Evolutionary conservation across 2,888 invertebrate genomes (phyloP).

Genomic region (Willowsia nigromaculata): DNA sequence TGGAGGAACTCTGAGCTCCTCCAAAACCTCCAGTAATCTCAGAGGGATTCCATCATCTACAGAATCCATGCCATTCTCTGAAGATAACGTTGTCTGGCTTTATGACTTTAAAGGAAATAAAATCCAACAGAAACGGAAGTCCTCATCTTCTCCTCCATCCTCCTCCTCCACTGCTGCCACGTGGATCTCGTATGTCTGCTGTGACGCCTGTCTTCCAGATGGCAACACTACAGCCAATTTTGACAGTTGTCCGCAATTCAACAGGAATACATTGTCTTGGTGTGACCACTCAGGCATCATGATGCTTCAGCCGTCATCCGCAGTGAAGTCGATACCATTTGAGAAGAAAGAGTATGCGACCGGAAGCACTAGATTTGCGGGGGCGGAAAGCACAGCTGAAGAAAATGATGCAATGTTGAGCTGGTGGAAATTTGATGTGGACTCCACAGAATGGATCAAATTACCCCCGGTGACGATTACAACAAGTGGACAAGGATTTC

Average conservation of each 20-base stretch:
- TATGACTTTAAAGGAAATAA: neutral
- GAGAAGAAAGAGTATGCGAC: neutral
- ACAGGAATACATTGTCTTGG: conserved; percentile 78
- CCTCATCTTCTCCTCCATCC: too few relatives aligned
- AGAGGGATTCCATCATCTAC: neutral
- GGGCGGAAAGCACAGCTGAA: neutral
- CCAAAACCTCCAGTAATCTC: neutral
- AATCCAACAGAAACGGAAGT: neutral
- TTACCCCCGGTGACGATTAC: conserved; percentile 29
- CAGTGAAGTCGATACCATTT: neutral
- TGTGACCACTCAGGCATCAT: conserved; percentile 77
- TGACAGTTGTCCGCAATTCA: conserved; percentile 79
- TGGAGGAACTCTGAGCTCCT: neutral
- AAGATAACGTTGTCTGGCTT: neutral
- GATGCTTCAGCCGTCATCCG: conserved; percentile 75
- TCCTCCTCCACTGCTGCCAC: neutral
- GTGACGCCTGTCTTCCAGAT: conserved; percentile 74
- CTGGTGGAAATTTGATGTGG: conserved; percentile 78
- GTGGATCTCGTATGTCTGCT: conserved; percentile 79
- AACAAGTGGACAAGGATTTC: conserved; percentile 34
- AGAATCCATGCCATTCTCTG: neutral
- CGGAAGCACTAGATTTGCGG: neutral
- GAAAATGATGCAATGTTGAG: neutral
- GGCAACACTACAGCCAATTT: conserved; percentile 71
- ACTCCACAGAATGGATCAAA: conserved; percentile 77